phyloP scores from a whole-genome alignment of 2,113 vertebrate species.

The Pithys albifrons region DNA sequence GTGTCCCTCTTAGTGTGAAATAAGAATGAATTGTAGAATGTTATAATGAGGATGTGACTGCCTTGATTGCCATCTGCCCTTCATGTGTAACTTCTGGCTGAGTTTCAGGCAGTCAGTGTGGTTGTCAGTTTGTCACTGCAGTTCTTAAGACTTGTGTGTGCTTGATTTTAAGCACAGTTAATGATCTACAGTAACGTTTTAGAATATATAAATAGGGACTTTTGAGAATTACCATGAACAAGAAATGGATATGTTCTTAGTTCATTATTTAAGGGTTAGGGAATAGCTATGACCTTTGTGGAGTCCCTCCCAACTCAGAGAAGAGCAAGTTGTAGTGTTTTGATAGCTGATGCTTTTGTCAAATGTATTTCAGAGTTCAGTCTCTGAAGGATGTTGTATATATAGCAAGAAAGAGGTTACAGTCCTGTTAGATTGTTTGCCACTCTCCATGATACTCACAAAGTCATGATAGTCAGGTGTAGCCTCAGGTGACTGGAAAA shows the following conservation, averaged over 20 bases:
- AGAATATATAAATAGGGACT: background rate
- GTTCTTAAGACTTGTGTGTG: background rate
- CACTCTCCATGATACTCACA: background rate
- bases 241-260: background rate
- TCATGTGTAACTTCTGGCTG: background rate
- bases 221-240: background rate
- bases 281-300: background rate
- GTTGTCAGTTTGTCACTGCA: background rate
- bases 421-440: background rate
- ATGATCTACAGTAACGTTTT: background rate
- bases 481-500: background rate
- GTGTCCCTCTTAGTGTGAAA: background rate
- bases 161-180: background rate
- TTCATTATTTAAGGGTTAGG: background rate
- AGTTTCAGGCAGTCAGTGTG: background rate
- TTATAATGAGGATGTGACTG: background rate
- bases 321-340: background rate
- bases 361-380: background rate
- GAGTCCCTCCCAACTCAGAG: background rate
- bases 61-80: background rate
- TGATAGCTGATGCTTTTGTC: background rate
- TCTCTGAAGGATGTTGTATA: background rate
- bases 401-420: background rate
- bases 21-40: background rate
- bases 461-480: background rate